Base-by-base conservation (phyloP, 2,888 invertebrate species). In the Physocephala rufipes region DNA sequence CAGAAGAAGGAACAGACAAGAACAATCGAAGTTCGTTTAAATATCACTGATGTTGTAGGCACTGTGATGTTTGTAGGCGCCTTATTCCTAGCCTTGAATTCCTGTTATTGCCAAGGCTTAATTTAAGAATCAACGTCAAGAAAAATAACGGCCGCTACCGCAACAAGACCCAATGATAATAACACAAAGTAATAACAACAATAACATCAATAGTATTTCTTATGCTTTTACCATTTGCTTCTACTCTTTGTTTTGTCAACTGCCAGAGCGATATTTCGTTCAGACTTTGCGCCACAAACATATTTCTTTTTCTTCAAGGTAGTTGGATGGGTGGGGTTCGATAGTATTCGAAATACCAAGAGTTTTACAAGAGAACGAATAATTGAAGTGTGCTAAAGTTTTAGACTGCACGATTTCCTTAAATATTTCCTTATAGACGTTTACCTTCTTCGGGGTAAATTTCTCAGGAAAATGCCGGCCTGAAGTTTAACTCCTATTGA, bases 1-100 rank as follows among this genome's bases (percentile, higher is more conserved):
- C 26, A 51, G 53, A 16, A 3, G 19, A 28, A 21, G 24, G 16
- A 45, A 28, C 19, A 19, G 19, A n/a, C 43, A 64, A 49, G 13
- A 58, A 55, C 55, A 58, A 67, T 67, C 45, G 67, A 55, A 67
- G 47, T 67, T 67, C 67, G 45, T 45, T 55, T 67, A 55, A 21
- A 24, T n/a, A 19, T n/a, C 5, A 19, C 49, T 49, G 36, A 36
- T n/a, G 5, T 49, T 13, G n/a, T n/a, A n/a, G n/a, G n/a, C n/a
- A n/a, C n/a, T n/a, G n/a, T n/a, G n/a, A n/a, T n/a, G 13, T n/a
- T 66, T 30, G 5, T 63, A 43, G 24, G 47, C 45, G 49, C 49
- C 49, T n/a, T 49, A 49, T 19, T n/a, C 15, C 16, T 49, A 49
- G 49, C 49, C 49, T 49, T 12, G 16, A 49, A 4, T 49, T 15